Evolutionary conservation across 2,113 vertebrate species (phyloP), one percentile per base, ranked within the genome.

Genomic region (Lagenorhynchus albirostris): DNA sequence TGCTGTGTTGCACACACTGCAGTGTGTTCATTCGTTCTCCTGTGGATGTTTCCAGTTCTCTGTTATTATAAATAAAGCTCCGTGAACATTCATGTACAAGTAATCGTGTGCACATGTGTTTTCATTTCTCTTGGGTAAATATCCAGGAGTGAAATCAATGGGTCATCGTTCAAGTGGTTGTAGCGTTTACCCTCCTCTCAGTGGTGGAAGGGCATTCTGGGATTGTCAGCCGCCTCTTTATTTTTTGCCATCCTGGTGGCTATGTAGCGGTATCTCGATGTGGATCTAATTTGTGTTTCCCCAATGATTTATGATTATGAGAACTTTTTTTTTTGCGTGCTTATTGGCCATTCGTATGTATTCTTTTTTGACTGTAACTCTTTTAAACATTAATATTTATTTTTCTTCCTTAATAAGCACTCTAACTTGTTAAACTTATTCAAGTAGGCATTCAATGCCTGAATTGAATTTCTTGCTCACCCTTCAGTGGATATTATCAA

Each of bases 1-100:
- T 21, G 6, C 5, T 15, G 18, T 25, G 4, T 10, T 13, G 0
- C 3, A 4, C 1, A 8, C 25, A 4, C 6, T 8, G 4, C 4
- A 6, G 3, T 7, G 33, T 11, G 21, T 13, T n/a, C 21, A 44
- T 55, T 58, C 20, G 0, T 44, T 85, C 63, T 81, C 81, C 55
- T 82, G 8, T 6, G 17, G 80, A 25, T 2, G 8, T 38, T 82
- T 53, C 65, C 50, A 63, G 73, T 38, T 86, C 23, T 89, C 68
- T 44, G 47, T 26, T 79, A 2, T 13, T 23, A 36, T 47, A 31
- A 62, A 50, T 65, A 47, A 70, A 65, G 31, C 63, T 89, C 60
- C 29, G 0, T 1, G 23, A 8, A n/a, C 31, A 8, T 26, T 79
- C 85, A 89, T 60, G 53, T 58, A 36, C 21, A 47, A 38, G 55